Percentiles rank a stretch among this genome's conserved stretches.
Evolutionary conservation across 2,888 invertebrate species (phyloP).

Genomic region (Troides aeacus): DNA sequence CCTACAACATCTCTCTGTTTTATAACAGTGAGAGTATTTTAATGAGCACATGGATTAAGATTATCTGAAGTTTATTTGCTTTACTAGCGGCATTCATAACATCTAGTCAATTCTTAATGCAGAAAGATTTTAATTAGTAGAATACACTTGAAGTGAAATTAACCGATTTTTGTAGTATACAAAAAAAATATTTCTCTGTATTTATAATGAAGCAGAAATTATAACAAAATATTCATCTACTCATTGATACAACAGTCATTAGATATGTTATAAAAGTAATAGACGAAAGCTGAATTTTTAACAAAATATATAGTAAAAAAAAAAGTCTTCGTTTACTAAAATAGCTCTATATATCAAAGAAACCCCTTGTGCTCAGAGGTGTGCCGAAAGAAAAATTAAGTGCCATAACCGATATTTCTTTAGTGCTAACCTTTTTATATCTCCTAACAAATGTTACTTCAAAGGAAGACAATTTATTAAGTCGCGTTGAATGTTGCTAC

Average conservation of each 20-base stretch:
- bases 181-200: too few species aligned
- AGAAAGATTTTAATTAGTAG: too few species aligned
- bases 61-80: not conserved
- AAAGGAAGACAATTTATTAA: not conserved
- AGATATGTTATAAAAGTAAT: not conserved
- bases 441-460: not conserved
- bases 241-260: not conserved
- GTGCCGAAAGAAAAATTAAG: not conserved
- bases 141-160: too few species aligned
- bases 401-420: slow-evolving; percentile 2
- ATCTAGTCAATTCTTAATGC: too few species aligned
- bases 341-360: not conserved
- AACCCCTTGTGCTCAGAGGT: not conserved
- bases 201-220: too few species aligned
- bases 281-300: too few species aligned
- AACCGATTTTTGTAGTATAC: too few species aligned
- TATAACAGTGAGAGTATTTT: not conserved
- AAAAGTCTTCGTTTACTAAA: not conserved
- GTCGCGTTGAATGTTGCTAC: not conserved
- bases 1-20: not conserved
- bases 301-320: not conserved
- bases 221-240: not conserved
- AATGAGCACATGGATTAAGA: not conserved
- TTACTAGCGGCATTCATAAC: too few species aligned
- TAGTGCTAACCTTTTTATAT: slow-evolving; percentile 2